Percentiles rank a stretch among this genome's conserved stretches.
Conservation (phyloP, 2,888 invertebrate genomes). For the Podabrus alpinus region DNA sequence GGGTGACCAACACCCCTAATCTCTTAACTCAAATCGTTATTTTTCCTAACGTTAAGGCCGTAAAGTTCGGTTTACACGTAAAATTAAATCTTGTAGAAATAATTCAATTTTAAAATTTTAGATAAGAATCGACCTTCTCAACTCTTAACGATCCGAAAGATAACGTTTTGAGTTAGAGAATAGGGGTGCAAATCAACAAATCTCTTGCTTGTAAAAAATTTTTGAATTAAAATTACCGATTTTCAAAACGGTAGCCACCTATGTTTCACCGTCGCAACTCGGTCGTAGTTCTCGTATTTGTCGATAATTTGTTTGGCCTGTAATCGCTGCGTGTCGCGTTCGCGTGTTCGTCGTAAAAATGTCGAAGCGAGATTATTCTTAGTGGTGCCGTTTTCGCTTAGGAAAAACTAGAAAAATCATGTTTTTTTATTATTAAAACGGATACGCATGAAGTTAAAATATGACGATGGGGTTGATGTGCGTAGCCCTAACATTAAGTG, state of each 20-base stretch:
- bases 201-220: no score
- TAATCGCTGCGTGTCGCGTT: background rate
- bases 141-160: no score
- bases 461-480: conserved; percentile 14
- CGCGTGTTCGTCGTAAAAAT: conserved; percentile 1
- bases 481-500: conserved; percentile 22
- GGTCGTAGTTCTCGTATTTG: background rate
- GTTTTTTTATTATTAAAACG: background rate
- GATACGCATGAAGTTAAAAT: background rate
- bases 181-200: no score
- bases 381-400: background rate
- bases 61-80: no score
- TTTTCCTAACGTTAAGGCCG: no score
- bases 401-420: background rate
- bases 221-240: no score
- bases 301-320: background rate
- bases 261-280: background rate
- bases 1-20: no score
- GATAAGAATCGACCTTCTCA: no score
- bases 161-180: no score
- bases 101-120: no score
- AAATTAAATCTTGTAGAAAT: no score
- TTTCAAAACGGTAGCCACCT: background rate
- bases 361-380: background rate
- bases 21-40: no score